Evolutionary conservation across 2,113 vertebrate genomes (phyloP), one percentile per base, ranked within the genome.

Genomic region (Quiscalus mexicanus): DNA sequence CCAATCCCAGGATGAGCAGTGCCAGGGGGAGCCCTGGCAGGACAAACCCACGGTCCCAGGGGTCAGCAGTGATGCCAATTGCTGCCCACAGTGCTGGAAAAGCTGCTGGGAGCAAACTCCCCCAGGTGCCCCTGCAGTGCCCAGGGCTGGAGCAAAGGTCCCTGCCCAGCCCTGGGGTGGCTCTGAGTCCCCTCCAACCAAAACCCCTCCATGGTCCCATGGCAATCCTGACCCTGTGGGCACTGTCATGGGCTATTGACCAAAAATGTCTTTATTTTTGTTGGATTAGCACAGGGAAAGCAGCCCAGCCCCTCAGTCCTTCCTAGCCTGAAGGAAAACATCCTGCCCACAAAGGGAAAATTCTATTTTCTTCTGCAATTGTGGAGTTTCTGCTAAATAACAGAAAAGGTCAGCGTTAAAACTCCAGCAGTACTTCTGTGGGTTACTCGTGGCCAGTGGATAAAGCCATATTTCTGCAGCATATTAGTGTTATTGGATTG

Each of bases 401-500:
- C 75, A 96, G 69, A 64, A 97, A 97, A 97, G 92, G 91, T 97
- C 96, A 98, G 78, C 76, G 88, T 91, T 73, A 93, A 97, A 97
- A 97, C 97, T 93, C 93, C 97, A 97, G 92, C 52, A 77, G 94
- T 96, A 67, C 96, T 97, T 95, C 90, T 63, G 89, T 84, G 69
- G 76, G 78, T 88, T 86, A 82, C 62, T 94, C 64, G 53, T 94
- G 77, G 96, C 12, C 25, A 79, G 68, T 81, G 90, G 86, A 87
- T 37, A 60, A 60, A 96, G 89, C 69, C 37, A 21, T 94, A 90
- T 95, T 96, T 97, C 78, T 96, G 89, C 71, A 95, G 76, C 94
- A 60, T 56, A 93, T 96, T 82, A 89, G 35, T 95, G 74, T 92
- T 97, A 97, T 83, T 97, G 93, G 73, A 96, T 97, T 97, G 95